Evolutionary conservation across 2,888 invertebrate species (phyloP).

Genomic region (Leptinotarsa tumamoca): DNA sequence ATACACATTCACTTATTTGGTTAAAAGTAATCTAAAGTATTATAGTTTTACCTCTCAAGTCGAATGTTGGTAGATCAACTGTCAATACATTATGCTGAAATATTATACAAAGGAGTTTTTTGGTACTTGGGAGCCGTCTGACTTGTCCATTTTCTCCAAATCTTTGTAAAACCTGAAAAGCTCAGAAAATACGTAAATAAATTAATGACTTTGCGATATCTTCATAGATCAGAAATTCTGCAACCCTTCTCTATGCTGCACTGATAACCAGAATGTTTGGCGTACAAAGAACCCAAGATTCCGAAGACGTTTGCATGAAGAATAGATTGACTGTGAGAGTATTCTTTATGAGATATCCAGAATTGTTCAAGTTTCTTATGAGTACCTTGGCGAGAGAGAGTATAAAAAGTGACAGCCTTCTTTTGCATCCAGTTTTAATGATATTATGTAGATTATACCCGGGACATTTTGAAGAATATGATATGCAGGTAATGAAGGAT

Average conservation of each 20-base stretch:
- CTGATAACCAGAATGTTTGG: slow-evolving; percentile 90
- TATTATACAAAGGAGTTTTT: no score
- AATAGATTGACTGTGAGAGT: slow-evolving; percentile 82
- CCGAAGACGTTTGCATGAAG: slow-evolving; percentile 71
- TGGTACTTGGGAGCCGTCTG: no score
- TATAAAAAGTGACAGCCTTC: slow-evolving; percentile 68
- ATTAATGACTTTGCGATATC: background rate
- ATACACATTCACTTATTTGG: no score
- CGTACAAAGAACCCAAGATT: slow-evolving; percentile 75
- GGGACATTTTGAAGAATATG: slow-evolving; percentile 77
- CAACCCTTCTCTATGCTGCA: slow-evolving; percentile 86
- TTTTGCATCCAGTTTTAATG: slow-evolving; percentile 82
- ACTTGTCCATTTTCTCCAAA: no score
- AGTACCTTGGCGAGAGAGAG: slow-evolving; percentile 58
- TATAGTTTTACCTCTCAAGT: no score
- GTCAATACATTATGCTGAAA: no score
- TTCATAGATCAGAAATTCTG: slow-evolving; percentile 83
- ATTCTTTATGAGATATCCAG: slow-evolving; percentile 82
- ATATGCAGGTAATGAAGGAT: slow-evolving; percentile 68
- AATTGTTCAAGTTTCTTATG: slow-evolving; percentile 71
- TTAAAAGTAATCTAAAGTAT: no score
- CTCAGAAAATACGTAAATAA: no score
- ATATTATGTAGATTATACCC: slow-evolving; percentile 84
- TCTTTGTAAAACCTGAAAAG: no score
- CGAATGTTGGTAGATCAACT: no score